Evolutionary conservation across 2,113 vertebrate species (phyloP).

Genomic region (Eupsittula cactorum): DNA sequence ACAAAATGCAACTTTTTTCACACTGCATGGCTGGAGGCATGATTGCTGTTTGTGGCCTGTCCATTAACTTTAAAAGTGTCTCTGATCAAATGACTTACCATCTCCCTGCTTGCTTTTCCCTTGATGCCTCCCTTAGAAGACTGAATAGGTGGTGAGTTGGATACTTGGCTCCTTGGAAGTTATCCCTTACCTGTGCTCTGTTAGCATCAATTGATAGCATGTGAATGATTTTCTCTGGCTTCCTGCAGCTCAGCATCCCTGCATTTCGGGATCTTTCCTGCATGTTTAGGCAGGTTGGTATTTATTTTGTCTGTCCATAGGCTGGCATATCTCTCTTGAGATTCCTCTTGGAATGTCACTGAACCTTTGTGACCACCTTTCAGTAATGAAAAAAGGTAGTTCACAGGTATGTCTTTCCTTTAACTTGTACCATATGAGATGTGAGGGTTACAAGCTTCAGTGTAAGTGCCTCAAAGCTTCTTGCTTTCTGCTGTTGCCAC

Average conservation of each 20-base stretch:
- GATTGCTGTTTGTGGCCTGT: conserved; percentile 14
- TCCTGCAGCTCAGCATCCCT: background rate
- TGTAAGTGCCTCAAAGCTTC: background rate
- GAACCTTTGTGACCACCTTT: background rate
- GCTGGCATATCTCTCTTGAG: background rate
- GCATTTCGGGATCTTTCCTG: background rate
- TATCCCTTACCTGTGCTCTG: background rate
- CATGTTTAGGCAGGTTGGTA: background rate
- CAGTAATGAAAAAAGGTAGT: background rate
- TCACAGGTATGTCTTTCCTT: background rate
- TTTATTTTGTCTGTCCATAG: background rate
- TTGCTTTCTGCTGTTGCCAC: background rate
- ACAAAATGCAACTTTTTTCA: background rate
- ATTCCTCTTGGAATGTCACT: background rate
- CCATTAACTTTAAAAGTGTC: conserved; percentile 31
- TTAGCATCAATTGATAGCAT: background rate
- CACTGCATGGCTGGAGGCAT: background rate
- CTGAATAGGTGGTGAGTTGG: background rate
- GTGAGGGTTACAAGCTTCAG: background rate
- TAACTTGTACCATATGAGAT: background rate
- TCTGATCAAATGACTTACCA: conserved; percentile 18
- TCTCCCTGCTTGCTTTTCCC: conserved; percentile 47
- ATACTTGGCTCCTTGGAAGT: background rate
- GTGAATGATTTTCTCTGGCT: background rate
- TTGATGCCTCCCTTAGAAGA: background rate